A percentile compares a stretch with the other conserved stretches of the same genome.
phyloP scores from a whole-genome alignment of 2,888 invertebrate species.

The Isoperla grammatica region DNA sequence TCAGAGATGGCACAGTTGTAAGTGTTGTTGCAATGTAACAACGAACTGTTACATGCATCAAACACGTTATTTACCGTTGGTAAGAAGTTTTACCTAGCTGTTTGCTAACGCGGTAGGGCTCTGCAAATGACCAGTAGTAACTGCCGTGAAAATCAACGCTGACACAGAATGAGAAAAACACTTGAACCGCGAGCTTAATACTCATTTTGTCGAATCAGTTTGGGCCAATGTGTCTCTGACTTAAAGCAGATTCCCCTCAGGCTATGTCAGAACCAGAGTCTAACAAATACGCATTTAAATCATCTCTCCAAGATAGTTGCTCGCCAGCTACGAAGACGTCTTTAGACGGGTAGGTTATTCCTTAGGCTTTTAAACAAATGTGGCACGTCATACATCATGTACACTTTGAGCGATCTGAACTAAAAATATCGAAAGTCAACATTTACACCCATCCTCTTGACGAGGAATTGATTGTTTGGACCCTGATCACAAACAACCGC shows the following conservation, averaged over 20 bases:
- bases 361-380: no score
- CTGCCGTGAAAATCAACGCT: neutral
- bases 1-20: neutral
- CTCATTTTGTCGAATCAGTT: neutral
- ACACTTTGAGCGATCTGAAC: neutral
- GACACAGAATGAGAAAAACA: neutral
- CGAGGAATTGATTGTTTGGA: constrained; percentile 1
- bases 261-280: neutral
- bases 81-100: neutral
- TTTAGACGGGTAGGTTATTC: neutral
- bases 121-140: neutral
- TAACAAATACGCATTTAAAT: neutral
- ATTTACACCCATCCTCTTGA: neutral
- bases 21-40: neutral
- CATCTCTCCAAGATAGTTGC: neutral
- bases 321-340: neutral
- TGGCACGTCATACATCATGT: no score
- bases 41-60: neutral
- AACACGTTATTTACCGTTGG: neutral
- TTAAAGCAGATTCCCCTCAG: neutral
- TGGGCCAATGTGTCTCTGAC: neutral
- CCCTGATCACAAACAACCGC: no score
- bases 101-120: neutral
- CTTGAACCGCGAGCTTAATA: neutral
- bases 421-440: neutral